Evolutionary conservation across 2,888 invertebrate species (phyloP), one percentile per base, ranked within the genome.

Genomic region (Antheraea yamamai): DNA sequence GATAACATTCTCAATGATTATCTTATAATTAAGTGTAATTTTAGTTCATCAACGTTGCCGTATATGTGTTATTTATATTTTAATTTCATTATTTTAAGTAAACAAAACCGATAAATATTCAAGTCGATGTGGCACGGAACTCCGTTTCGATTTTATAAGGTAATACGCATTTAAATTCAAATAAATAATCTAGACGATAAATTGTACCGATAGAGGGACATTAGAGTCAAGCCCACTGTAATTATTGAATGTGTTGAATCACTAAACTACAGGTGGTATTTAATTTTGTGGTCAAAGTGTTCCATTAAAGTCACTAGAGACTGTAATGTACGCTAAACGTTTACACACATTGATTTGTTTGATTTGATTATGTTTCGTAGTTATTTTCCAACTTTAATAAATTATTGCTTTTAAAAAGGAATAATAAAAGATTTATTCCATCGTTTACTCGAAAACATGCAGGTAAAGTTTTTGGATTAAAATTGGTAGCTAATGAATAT

Each of bases 241-340:
- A 92, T 90, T 91, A 90, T 88, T 84, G 82, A 84, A 80, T 77
- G 82, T 82, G 82, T 81, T 81, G 82, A 84, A 79, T 84, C 81
- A 83, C 83, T 81, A 83, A 89, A 84, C 92, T 84, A 84, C 92
- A 91, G 92, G 91, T 91, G 92, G 92, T 90, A 91, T 89, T 89
- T 87, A 88, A 89, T 88, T 88, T 84, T 82, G 84, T 84, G 78
- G 78, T 75, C 83, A 78, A 80, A 79, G 81, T 82, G 82, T 81
- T 76, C 74, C 77, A 81, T 78, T 77, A 76, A 78, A 79, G 55
- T 70, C 58, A 71, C 55, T 68, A 14, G n/a, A 55, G 23, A 68
- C 35, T 52, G 72, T 75, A 73, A 75, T 73, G 51, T 68, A 73
- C 68, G 51, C 58, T 73, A 73, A 73, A 73, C 58, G 61, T n/a